phyloP scores from a whole-genome alignment of 2,888 invertebrate genomes.

The Nephrotoma appendiculata region DNA sequence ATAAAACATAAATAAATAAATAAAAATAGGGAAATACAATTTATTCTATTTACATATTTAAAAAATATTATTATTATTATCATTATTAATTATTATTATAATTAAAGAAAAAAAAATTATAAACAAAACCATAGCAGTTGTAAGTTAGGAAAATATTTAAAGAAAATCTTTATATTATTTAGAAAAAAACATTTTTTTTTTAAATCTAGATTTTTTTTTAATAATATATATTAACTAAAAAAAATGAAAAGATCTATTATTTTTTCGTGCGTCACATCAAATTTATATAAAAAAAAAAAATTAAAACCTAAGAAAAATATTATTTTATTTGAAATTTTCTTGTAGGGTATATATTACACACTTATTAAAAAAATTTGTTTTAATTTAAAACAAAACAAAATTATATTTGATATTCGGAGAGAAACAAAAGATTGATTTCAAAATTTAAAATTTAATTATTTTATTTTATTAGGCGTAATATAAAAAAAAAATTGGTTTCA shows the following conservation, averaged over 20 bases:
- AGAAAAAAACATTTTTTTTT: slow-evolving; percentile 20
- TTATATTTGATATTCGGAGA: not conserved
- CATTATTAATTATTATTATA: slow-evolving; percentile 8
- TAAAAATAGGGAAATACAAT: slow-evolving; percentile 20
- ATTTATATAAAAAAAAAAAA: not conserved
- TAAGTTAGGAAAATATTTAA: slow-evolving; percentile 25
- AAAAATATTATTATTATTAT: slow-evolving; percentile 23
- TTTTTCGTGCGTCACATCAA: not conserved
- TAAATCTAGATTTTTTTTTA: not conserved
- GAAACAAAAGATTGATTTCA: not conserved
- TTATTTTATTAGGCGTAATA: not conserved
- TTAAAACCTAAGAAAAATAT: not conserved
- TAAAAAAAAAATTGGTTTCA: not conserved
- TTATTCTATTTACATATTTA: slow-evolving; percentile 41
- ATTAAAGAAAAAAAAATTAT: slow-evolving; percentile 6
- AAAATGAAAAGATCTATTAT: slow-evolving; percentile 9
- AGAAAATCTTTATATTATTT: slow-evolving; percentile 26
- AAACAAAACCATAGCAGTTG: slow-evolving; percentile 18
- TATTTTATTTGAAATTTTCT: not conserved
- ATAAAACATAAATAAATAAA: slow-evolving; percentile 14
- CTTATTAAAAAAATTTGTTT: not conserved
- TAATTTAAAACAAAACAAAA: not conserved
- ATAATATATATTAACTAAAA: slow-evolving; percentile 13
- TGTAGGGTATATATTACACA: not conserved
- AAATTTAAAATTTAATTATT: not conserved